A percentile compares a stretch with the other conserved stretches of the same genome.
These are phyloP conservation scores for Imbricaverruca yamaguchii DNA, from an alignment of 2,888 invertebrate species.

Conservation along the genomic window DNA sequence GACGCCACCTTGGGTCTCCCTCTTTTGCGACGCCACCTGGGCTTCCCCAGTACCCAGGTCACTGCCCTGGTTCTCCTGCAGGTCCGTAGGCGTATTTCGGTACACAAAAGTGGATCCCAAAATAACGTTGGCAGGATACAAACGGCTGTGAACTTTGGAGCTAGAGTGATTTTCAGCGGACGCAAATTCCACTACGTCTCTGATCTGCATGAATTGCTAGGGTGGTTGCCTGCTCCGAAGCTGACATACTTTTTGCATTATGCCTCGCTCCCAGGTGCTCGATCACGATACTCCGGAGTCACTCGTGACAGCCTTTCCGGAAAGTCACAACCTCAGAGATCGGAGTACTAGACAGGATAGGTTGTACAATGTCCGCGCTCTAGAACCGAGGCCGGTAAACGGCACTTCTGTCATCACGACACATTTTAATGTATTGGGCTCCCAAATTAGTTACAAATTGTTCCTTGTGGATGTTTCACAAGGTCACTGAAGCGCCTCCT, in stretches of 20 bases:
- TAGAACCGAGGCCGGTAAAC: too few relatives aligned
- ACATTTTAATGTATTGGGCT: too few relatives aligned
- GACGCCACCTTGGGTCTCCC: not conserved
- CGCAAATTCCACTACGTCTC: not conserved
- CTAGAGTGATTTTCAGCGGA: not conserved
- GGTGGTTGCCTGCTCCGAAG: not conserved
- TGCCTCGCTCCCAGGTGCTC: not conserved
- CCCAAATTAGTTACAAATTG: too few relatives aligned
- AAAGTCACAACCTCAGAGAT: not conserved
- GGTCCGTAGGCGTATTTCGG: not conserved
- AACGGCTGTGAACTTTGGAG: not conserved
- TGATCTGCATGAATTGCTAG: not conserved
- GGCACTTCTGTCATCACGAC: too few relatives aligned
- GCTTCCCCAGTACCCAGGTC: not conserved
- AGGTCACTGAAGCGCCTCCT: too few relatives aligned
- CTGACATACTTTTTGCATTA: not conserved
- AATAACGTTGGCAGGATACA: not conserved
- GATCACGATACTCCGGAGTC: not conserved
- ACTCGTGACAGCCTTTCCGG: not conserved
- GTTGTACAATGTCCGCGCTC: too few relatives aligned
- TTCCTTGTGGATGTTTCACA: too few relatives aligned
- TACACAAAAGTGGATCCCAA: not conserved
- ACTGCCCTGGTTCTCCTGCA: not conserved
- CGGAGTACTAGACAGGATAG: not conserved
- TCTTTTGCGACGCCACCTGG: not conserved